Conservation (phyloP, 2,797 vertebrate genomes). For the Tolypeutes matacus region DNA sequence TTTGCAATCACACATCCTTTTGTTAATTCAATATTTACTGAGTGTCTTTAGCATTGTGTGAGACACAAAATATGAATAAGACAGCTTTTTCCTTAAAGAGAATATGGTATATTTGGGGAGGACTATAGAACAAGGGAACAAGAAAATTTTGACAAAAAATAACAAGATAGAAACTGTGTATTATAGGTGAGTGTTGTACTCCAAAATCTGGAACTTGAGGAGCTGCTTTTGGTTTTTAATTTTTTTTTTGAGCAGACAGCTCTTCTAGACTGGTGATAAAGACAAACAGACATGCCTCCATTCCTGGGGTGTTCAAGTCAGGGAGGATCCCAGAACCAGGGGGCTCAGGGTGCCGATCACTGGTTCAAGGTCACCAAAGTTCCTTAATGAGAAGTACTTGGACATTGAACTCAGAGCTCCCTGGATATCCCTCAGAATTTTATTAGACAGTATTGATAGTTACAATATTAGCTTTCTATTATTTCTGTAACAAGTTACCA, state of each 20-base stretch:
- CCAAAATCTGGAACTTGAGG: too few species aligned
- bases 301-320: too few species aligned
- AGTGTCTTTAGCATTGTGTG: not conserved
- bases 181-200: too few species aligned
- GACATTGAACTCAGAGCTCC: too few species aligned
- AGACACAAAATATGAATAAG: not conserved
- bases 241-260: rapidly evolving
- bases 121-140: not conserved
- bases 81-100: not conserved
- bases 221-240: not conserved
- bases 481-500: too few species aligned
- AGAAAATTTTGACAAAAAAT: not conserved
- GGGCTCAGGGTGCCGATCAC: not conserved
- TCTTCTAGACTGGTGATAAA: not conserved
- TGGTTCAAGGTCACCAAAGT: not conserved
- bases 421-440: too few species aligned
- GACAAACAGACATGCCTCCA: too few species aligned
- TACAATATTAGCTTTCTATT: too few species aligned
- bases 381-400: too few species aligned
- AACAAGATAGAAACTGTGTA: not conserved
- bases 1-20: too few species aligned
- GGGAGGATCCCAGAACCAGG: too few species aligned
- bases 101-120: not conserved
- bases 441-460: too few species aligned
- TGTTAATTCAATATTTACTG: not conserved